A percentile compares a stretch with the other conserved stretches of the same genome.
These are phyloP conservation scores for Colostygia pectinataria DNA, from an alignment of 2,888 invertebrate genomes.

Conservation along the genomic window DNA sequence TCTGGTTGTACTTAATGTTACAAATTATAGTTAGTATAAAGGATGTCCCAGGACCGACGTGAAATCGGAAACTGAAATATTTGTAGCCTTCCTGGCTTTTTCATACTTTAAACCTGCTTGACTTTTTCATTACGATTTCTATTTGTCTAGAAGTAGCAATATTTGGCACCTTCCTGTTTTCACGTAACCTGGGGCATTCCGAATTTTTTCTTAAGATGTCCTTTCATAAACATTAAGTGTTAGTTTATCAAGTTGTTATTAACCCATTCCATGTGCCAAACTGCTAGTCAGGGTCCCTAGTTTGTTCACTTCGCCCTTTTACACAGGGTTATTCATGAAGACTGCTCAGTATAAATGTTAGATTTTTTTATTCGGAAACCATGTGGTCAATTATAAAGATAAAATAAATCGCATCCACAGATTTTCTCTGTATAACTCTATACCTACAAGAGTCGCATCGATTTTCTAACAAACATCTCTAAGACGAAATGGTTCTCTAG, in stretches of 20 bases:
- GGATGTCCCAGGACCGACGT: background rate
- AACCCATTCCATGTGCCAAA: constrained; percentile 75
- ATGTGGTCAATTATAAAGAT: too few species aligned
- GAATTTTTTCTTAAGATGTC: constrained; percentile 27
- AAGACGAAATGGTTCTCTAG: too few species aligned
- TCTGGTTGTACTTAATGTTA: constrained; percentile 22
- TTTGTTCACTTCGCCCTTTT: constrained; percentile 54
- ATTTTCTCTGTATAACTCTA: too few species aligned
- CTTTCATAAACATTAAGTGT: constrained; percentile 44
- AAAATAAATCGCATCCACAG: too few species aligned
- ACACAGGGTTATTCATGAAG: too few species aligned
- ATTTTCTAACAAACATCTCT: too few species aligned
- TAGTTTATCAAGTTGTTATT: constrained; percentile 55
- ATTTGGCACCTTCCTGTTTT: background rate
- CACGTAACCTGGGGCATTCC: constrained; percentile 1
- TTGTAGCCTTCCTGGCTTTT: background rate
- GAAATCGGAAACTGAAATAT: background rate
- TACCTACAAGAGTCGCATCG: too few species aligned
- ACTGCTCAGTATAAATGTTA: too few species aligned
- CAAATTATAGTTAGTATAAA: constrained; percentile 15
- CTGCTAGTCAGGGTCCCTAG: constrained; percentile 71
- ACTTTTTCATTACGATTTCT: too few species aligned
- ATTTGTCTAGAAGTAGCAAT: too few species aligned
- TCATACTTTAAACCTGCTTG: too few species aligned
- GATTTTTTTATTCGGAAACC: too few species aligned